A percentile compares a stretch with the other conserved stretches of the same genome.
Conservation (phyloP, 2,888 invertebrate genomes). For the Agrochola lychnidis region DNA sequence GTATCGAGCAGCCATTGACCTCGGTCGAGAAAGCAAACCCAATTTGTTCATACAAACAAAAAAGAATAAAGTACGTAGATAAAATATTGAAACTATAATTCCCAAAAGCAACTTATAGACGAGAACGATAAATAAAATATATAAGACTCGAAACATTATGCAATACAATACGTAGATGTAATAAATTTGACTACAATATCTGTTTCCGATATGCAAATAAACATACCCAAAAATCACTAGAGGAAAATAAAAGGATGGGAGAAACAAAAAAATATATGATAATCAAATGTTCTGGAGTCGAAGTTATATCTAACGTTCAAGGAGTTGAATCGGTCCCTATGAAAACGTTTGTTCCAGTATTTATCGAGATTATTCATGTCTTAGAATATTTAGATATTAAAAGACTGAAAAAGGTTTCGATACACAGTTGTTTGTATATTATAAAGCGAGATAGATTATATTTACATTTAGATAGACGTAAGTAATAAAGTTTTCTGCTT, state of each 20-base stretch:
- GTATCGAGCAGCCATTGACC: conserved; percentile 57
- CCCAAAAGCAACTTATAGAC: conserved; percentile 62
- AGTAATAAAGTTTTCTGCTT: conserved; percentile 11
- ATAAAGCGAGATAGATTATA: conserved; percentile 17
- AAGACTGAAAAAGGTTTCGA: conserved; percentile 1
- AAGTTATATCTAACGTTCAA: conserved; percentile 75
- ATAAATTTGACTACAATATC: conserved; percentile 87
- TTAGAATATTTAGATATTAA: conserved; percentile 35
- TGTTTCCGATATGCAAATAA: conserved; percentile 88
- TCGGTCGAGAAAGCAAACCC: conserved; percentile 51
- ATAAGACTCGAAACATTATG: conserved; percentile 77
- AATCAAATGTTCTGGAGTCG: conserved; percentile 84
- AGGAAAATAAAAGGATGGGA: conserved; percentile 83
- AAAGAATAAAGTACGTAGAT: conserved; percentile 40
- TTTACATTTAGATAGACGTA: conserved; percentile 18
- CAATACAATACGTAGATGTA: conserved; percentile 79
- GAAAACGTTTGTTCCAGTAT: conserved; percentile 37
- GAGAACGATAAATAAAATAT: conserved; percentile 73
- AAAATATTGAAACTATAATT: conserved; percentile 70
- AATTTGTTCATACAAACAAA: conserved; percentile 58
- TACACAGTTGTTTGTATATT: neutral
- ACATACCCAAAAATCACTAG: conserved; percentile 83
- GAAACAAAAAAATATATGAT: conserved; percentile 86
- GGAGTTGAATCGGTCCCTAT: conserved; percentile 69
- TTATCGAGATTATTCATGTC: conserved; percentile 53